Evolutionary conservation across 1,140 invertebrate genomes (phyloP).

Genomic region (Choristoneura fumiferana): DNA sequence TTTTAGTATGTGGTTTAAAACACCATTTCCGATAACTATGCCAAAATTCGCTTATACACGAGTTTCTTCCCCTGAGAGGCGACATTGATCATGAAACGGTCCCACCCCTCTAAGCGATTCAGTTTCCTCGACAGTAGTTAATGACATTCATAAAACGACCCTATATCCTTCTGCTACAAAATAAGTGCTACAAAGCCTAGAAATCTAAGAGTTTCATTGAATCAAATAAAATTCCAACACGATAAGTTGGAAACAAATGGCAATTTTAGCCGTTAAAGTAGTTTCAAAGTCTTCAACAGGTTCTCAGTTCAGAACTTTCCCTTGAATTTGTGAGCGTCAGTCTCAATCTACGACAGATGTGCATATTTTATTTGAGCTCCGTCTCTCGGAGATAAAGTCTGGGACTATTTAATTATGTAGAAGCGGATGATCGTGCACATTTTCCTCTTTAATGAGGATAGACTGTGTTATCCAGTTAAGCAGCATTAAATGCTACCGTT

Average conservation of each 20-base stretch:
- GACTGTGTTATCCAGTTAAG: constrained; percentile 23
- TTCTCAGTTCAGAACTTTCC: constrained; percentile 40
- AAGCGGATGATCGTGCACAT: constrained; percentile 48
- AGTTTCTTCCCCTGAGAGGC: too few species aligned
- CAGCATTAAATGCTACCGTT: neutral
- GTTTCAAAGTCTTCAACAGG: constrained; percentile 51
- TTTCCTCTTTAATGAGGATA: constrained; percentile 46
- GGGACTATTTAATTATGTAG: constrained; percentile 55
- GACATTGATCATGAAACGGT: too few species aligned
- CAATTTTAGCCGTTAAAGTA: constrained; percentile 28
- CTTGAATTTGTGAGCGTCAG: constrained; percentile 35
- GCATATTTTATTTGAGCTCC: constrained; percentile 59
- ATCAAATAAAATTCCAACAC: constrained; percentile 10
- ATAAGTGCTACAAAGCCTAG: too few species aligned
- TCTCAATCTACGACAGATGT: constrained; percentile 43
- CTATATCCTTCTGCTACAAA: too few species aligned
- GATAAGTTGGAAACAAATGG: constrained; percentile 13
- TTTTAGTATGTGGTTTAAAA: too few species aligned
- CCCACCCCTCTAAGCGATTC: too few species aligned
- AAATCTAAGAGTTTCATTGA: neutral
- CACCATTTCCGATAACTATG: too few species aligned
- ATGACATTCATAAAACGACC: too few species aligned
- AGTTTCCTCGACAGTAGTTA: too few species aligned
- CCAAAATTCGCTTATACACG: too few species aligned
- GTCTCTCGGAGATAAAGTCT: constrained; percentile 26